A percentile compares a stretch with the other conserved stretches of the same genome.
Evolutionary conservation across 2,888 invertebrate species (phyloP).

Genomic region (Gasteruption jaculator): DNA sequence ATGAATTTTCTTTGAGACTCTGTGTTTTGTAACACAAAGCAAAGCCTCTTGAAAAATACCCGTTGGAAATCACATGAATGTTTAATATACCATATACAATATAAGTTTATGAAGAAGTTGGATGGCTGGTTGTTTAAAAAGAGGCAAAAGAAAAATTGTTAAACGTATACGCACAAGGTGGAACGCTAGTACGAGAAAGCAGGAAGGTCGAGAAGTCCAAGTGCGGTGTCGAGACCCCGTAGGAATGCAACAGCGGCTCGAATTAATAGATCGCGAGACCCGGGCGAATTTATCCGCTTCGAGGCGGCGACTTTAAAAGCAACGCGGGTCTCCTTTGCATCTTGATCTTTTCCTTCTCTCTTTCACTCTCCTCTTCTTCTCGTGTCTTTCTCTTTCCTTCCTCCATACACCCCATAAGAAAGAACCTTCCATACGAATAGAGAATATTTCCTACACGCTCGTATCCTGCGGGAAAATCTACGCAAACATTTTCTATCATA

Average conservation of each 20-base stretch:
- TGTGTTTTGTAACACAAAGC: background rate
- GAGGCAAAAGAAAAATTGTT: too few species aligned
- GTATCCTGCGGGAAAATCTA: too few species aligned
- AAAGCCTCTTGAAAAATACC: too few species aligned
- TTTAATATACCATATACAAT: too few species aligned
- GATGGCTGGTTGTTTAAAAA: too few species aligned
- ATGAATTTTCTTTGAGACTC: background rate
- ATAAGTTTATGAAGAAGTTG: too few species aligned
- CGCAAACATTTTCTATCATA: too few species aligned
- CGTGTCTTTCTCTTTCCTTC: background rate
- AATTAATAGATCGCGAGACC: constrained; percentile 49
- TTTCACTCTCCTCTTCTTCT: background rate
- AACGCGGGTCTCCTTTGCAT: constrained; percentile 43
- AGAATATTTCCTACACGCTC: too few species aligned
- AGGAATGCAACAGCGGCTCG: constrained; percentile 46
- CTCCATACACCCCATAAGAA: too few species aligned
- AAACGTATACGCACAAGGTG: constrained; percentile 13
- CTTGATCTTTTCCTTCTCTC: constrained; percentile 32
- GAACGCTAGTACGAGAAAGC: constrained; percentile 34
- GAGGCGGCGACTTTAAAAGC: constrained; percentile 44
- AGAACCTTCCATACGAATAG: too few species aligned
- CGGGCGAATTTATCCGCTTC: constrained; percentile 48
- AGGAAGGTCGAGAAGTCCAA: constrained; percentile 31
- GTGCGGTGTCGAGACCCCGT: constrained; percentile 37
- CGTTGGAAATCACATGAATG: too few species aligned